Evolutionary conservation across 2,797 vertebrate genomes (phyloP), one percentile per base, ranked within the genome.

Genomic region (Emydoidea blandingii): DNA sequence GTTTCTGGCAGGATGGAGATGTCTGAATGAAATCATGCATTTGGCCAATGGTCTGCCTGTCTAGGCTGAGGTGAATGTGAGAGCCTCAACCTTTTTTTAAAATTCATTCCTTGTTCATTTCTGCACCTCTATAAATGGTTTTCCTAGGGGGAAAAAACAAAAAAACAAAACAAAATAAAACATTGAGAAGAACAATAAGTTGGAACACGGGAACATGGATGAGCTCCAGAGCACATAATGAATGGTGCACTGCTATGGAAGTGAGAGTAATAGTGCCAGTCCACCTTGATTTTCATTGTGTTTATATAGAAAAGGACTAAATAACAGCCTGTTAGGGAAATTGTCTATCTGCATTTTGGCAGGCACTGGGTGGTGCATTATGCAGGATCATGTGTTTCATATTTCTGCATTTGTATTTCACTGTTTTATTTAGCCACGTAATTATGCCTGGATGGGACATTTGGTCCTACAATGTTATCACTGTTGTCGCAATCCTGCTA

Each of bases 1-100:
- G 18, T 81, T 83, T 53, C 91, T 95, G 56, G 80, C 52, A 89
- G 47, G 74, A 79, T 91, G 80, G 72, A 81, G 86, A 34, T 76
- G 59, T 84, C 85, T 93, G 80, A 95, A 91, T 91, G 88, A 95
- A 95, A 95, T 94, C 74, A 87, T 31, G 27, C 74, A 62, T 93
- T 94, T 89, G 87, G 92, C 68, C 3, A 86, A 85, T 34, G 41
- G 8, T 57, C 95, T 97, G 49, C 49, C 31, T 94, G 68, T 59
- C 65, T 95, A 31, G 49, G 85, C 80, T 53, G 85, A 59, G 91
- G 83, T 79, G 57, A 94, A 56, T 54, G 4, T n/a, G 53, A 79
- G 81, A 87, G 50, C 83, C 53, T 82, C 78, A 41, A 65, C 50
- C 10, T 83, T 92, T 37, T 52, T 91, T 83, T 16, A 78, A 53